Evolutionary conservation across 37 sponge, comb jelly and placozoan genomes (phyloP), one percentile per base, ranked within the genome.

Genomic region (Mnemiopsis leidyi): DNA sequence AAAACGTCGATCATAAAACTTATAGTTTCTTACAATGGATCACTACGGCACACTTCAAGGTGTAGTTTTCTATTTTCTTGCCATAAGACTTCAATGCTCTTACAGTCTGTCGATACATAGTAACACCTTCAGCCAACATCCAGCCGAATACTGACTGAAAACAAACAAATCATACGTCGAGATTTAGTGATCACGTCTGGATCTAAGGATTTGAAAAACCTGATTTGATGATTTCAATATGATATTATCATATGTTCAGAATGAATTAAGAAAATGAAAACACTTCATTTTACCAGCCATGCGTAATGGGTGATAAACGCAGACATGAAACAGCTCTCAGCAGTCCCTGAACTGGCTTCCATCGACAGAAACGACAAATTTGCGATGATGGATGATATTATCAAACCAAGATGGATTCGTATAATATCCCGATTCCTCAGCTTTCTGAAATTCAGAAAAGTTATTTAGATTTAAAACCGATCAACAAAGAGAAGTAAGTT

Each of bases 211-310:
- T n/a, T n/a, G n/a, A n/a, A n/a, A n/a, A n/a, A n/a, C n/a, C n/a
- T n/a, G n/a, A n/a, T n/a, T n/a, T n/a, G n/a, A n/a, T n/a, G n/a
- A n/a, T n/a, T n/a, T n/a, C n/a, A n/a, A n/a, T n/a, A n/a, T n/a
- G n/a, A n/a, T n/a, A n/a, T n/a, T n/a, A n/a, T n/a, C n/a, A n/a
- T n/a, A n/a, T n/a, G n/a, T n/a, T n/a, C n/a, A n/a, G n/a, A n/a
- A n/a, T n/a, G n/a, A n/a, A n/a, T n/a, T n/a, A n/a, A n/a, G n/a
- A n/a, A n/a, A n/a, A n/a, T n/a, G n/a, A n/a, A n/a, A n/a, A n/a
- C n/a, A n/a, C n/a, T n/a, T n/a, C n/a, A n/a, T 48, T 13, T 48
- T 48, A 77, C 79, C 79, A 85, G 61, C 90, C 90, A 85, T 0
- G 90, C 90, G 23, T 25, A 40, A 28, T 85, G 90, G 5, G 90